These are phyloP conservation scores for Torymus aiolomorphi DNA, from an alignment of 2,888 invertebrate genomes.

Conservation along the genomic window DNA sequence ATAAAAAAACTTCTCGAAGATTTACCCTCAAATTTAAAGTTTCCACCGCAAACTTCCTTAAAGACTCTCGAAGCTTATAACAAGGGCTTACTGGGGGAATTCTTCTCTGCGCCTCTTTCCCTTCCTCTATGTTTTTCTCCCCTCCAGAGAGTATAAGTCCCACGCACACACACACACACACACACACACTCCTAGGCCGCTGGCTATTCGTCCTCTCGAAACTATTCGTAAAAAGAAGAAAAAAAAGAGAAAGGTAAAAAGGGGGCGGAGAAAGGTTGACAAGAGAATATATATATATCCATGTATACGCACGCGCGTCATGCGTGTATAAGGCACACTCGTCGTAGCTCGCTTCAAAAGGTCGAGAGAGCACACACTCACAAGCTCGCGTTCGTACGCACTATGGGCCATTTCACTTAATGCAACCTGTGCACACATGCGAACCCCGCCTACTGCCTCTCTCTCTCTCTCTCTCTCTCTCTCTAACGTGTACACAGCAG, in stretches of 20 bases:
- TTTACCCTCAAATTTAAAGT: constrained; percentile 48
- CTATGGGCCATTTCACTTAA: constrained; percentile 24
- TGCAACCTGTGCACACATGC: neutral
- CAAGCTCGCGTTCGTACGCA: constrained; percentile 19
- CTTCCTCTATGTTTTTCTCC: no score
- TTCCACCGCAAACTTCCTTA: constrained; percentile 27
- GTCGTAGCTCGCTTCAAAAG: neutral
- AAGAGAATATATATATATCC: no score
- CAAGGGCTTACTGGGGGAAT: constrained; percentile 39
- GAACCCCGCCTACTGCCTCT: no score
- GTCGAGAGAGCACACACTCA: neutral
- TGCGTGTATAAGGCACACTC: no score
- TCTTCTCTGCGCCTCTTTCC: constrained; percentile 26
- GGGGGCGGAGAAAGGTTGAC: neutral
- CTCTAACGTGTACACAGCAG: no score
- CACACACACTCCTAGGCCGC: neutral
- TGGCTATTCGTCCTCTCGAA: constrained; percentile 35
- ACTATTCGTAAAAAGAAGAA: constrained; percentile 20
- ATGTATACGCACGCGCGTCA: no score
- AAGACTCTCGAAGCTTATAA: constrained; percentile 46
- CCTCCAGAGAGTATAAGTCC: no score
- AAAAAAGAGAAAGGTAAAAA: constrained; percentile 10
- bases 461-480: no score
- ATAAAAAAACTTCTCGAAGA: constrained; percentile 49
- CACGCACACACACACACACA: no score